Percentiles rank a stretch among this genome's conserved stretches.
phyloP scores from a whole-genome alignment of 2,113 vertebrate species.

The Cettia cetti region DNA sequence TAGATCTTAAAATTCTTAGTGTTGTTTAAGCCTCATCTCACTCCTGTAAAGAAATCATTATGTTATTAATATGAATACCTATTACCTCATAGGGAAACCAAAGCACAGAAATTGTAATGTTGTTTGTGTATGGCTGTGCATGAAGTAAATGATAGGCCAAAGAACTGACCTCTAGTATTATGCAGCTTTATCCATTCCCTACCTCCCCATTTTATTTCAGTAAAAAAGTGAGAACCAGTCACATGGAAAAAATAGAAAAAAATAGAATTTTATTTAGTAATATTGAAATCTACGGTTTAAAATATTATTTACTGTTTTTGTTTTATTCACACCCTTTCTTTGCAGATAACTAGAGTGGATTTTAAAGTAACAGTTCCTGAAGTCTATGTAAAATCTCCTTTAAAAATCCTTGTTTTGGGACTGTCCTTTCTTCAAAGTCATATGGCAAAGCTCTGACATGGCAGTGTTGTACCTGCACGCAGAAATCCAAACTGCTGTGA shows the following conservation, averaged over 20 bases:
- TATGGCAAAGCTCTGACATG: neutral
- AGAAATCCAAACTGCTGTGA: neutral
- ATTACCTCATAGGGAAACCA: neutral
- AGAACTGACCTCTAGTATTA: neutral
- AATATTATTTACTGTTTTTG: neutral
- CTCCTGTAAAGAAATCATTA: neutral
- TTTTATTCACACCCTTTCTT: neutral
- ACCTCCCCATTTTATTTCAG: neutral
- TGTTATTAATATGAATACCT: neutral
- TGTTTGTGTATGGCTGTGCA: neutral
- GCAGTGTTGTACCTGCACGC: neutral
- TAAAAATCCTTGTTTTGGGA: neutral
- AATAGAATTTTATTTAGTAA: neutral
- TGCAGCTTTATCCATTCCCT: neutral
- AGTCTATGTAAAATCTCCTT: neutral
- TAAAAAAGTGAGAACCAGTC: neutral
- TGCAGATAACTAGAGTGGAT: neutral
- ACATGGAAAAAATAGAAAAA: neutral
- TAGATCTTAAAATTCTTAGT: neutral
- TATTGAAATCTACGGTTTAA: neutral
- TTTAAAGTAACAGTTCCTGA: neutral
- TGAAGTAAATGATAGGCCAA: neutral
- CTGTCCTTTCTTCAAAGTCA: constrained; percentile 14
- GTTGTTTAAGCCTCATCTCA: neutral
- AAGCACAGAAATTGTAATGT: neutral